Evolutionary conservation across 2,113 vertebrate species (phyloP).

Genomic region (Bujurquina vittata): DNA sequence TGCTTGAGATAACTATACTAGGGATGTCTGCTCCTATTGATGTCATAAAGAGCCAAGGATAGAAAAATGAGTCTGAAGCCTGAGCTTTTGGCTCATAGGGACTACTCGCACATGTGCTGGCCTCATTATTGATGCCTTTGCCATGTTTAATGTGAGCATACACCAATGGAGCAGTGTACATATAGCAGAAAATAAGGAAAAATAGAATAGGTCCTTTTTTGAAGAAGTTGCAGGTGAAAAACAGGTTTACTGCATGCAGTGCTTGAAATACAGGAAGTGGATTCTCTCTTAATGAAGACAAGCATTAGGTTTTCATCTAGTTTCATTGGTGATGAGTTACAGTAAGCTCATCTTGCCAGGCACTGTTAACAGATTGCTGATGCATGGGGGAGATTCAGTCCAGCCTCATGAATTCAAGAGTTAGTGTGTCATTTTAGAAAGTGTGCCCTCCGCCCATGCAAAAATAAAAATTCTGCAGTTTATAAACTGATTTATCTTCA

Average conservation of each 20-base stretch:
- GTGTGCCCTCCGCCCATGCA: not conserved
- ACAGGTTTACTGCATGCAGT: not conserved
- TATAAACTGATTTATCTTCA: not conserved
- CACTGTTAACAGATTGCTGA: not conserved
- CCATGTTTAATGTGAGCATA: not conserved
- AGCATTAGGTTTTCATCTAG: not conserved
- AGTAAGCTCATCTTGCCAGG: not conserved
- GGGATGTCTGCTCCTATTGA: not conserved
- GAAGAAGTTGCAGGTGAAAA: not conserved
- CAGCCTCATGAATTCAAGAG: not conserved
- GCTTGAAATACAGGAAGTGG: not conserved
- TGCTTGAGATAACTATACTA: not conserved
- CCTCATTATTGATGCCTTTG: not conserved
- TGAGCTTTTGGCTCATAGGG: not conserved
- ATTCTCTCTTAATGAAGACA: not conserved
- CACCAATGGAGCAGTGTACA: not conserved
- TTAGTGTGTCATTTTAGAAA: not conserved
- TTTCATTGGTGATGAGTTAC: not conserved
- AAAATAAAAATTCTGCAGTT: constrained; percentile 2
- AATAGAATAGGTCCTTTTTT: not conserved
- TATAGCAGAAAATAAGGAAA: not conserved
- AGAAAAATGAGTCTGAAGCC: not conserved
- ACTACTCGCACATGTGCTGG: not conserved
- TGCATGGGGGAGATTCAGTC: not conserved
- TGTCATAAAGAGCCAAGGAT: not conserved